A percentile compares a stretch with the other conserved stretches of the same genome.
Evolutionary conservation across 2,888 invertebrate genomes (phyloP).

Genomic region (Volucella bombylans): DNA sequence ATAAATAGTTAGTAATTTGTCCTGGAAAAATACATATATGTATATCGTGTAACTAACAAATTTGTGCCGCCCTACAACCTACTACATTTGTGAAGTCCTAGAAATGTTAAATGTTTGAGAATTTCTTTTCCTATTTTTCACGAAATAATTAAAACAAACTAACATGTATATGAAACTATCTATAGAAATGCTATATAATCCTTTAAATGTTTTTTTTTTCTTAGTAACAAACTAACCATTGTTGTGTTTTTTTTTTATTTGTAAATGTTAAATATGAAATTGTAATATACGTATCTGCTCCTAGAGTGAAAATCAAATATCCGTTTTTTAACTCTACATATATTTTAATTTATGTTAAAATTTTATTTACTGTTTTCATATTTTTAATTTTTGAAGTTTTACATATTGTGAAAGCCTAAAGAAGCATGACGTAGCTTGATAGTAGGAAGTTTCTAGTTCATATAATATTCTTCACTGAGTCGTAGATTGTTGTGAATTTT

Average conservation of each 20-base stretch:
- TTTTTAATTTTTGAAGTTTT: background rate
- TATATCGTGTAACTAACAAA: constrained; percentile 5
- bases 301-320: constrained; percentile 42
- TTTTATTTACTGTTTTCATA: background rate
- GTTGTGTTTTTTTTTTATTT: constrained; percentile 49
- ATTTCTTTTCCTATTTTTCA: constrained; percentile 53
- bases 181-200: constrained; percentile 15
- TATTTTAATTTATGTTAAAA: constrained; percentile 1
- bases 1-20: background rate
- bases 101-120: constrained; percentile 19
- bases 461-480: too few relatives aligned
- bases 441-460: too few relatives aligned
- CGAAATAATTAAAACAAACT: constrained; percentile 36
- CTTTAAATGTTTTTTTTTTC: constrained; percentile 44
- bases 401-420: too few relatives aligned
- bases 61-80: constrained; percentile 28
- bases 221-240: constrained; percentile 52
- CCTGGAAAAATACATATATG: background rate
- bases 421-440: too few relatives aligned
- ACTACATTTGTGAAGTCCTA: constrained; percentile 56
- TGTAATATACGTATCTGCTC: constrained; percentile 56
- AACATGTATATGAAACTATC: constrained; percentile 2
- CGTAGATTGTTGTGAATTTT: too few relatives aligned
- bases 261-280: constrained; percentile 60
- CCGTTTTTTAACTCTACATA: constrained; percentile 30